phyloP scores from a whole-genome alignment of 1,140 invertebrate genomes.

The Tetragnatha versicolor region DNA sequence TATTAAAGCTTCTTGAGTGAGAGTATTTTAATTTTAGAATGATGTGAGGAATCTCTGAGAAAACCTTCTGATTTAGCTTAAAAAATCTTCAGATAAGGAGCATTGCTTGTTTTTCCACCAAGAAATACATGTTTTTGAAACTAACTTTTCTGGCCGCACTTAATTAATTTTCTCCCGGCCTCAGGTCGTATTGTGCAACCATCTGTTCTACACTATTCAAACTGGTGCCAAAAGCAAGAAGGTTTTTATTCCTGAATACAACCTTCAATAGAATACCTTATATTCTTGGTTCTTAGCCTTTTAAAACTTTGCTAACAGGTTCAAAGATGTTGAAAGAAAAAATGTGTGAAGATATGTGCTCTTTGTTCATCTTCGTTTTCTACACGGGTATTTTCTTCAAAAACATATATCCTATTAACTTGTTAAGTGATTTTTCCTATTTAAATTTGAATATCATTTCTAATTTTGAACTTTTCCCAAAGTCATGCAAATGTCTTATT shows the following conservation, averaged over 20 bases:
- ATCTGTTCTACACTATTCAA: background rate
- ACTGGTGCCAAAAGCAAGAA: background rate
- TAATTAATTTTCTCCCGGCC: constrained; percentile 3
- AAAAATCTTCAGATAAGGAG: background rate
- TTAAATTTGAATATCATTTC: constrained; percentile 12
- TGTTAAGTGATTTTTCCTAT: background rate
- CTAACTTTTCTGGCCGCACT: background rate
- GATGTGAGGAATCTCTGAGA: background rate
- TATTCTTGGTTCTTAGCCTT: background rate
- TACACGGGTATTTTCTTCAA: background rate
- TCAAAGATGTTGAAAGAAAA: background rate
- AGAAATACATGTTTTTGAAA: background rate
- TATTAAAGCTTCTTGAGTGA: background rate
- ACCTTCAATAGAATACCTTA: constrained; percentile 12
- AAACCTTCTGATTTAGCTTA: background rate
- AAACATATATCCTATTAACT: background rate
- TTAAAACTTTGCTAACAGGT: background rate
- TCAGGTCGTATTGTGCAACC: background rate
- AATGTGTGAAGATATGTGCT: background rate
- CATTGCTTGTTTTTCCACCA: constrained; percentile 3
- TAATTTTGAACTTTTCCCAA: background rate
- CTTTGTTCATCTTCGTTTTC: background rate
- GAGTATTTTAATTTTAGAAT: background rate
- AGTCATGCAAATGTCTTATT: background rate
- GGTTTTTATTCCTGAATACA: background rate